Conservation (phyloP, 2,888 invertebrate species). For the Tanypteryx hageni region DNA sequence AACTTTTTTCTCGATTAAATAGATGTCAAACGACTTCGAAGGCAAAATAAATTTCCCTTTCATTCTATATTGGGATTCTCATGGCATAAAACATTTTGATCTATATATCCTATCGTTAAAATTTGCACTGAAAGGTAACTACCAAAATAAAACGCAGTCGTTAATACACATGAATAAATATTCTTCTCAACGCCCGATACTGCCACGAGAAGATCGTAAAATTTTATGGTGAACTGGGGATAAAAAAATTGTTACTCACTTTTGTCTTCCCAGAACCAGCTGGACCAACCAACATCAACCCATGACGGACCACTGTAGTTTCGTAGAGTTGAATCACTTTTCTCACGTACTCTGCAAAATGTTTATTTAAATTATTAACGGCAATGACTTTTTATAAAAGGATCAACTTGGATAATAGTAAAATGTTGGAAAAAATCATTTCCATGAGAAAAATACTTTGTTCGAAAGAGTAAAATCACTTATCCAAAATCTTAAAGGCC, state of each 20-base stretch:
- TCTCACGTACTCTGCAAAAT: conserved; percentile 82
- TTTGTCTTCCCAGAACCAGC: conserved; percentile 89
- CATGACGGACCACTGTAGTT: conserved; percentile 88
- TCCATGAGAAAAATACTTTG: too few species aligned
- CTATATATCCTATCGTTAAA: too few species aligned
- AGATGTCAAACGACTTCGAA: too few species aligned
- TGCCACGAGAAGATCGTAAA: background rate
- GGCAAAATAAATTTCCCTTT: too few species aligned
- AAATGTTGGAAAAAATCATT: too few species aligned
- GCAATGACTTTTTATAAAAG: background rate
- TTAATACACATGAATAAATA: background rate
- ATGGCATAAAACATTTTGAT: too few species aligned
- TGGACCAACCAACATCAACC: conserved; percentile 89
- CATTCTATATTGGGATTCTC: too few species aligned
- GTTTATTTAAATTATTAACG: background rate
- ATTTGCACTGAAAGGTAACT: too few species aligned
- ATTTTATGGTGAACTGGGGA: background rate
- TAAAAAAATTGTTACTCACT: conserved; percentile 75
- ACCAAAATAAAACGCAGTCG: background rate
- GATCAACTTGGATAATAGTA: too few species aligned
- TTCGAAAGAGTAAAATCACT: too few species aligned
- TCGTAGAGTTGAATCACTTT: conserved; percentile 90
- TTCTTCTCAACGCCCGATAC: background rate
- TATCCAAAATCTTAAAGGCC: too few species aligned
- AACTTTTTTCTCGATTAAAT: too few species aligned